phyloP scores from a whole-genome alignment of 1,140 invertebrate genomes.

The Thalassaphorura encarpata region DNA sequence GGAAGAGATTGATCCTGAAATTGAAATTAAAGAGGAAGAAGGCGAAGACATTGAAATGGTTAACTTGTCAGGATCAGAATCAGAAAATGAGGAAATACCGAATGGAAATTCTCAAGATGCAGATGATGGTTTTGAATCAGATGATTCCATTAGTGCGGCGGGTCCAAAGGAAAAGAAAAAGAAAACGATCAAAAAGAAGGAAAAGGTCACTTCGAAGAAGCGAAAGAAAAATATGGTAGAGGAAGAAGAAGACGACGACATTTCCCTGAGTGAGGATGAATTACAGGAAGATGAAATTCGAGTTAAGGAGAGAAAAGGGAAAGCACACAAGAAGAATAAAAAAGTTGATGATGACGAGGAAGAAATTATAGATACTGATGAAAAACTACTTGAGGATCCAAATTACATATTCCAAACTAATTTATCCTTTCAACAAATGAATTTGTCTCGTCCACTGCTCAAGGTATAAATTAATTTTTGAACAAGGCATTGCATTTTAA shows the following conservation, averaged over 20 bases:
- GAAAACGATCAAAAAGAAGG: conserved; percentile 31
- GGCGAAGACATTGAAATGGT: no score
- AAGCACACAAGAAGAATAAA: conserved; percentile 37
- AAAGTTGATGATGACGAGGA: conserved; percentile 37
- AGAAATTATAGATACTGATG: conserved; percentile 45
- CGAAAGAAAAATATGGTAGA: conserved; percentile 14
- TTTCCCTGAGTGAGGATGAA: conserved; percentile 36
- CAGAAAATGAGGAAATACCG: conserved; percentile 8
- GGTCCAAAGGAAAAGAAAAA: conserved; percentile 34
- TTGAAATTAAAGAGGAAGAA: conserved; percentile 7
- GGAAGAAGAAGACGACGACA: conserved; percentile 31
- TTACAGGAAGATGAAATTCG: conserved; percentile 36
- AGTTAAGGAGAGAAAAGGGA: conserved; percentile 42
- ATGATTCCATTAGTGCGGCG: conserved; percentile 16
- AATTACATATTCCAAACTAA: conserved; percentile 51
- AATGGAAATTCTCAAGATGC: no score
- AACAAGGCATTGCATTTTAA: not conserved
- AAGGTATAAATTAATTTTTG: conserved; percentile 47
- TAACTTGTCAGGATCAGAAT: not conserved
- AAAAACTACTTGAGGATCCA: conserved; percentile 59
- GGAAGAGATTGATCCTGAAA: conserved; percentile 2
- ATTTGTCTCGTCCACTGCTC: conserved; percentile 75
- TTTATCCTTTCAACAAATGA: conserved; percentile 83
- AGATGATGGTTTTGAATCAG: conserved; percentile 26
- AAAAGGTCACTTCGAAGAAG: conserved; percentile 8